Conservation (phyloP, 2,888 invertebrate species). For the Drosophila diplacantha region DNA sequence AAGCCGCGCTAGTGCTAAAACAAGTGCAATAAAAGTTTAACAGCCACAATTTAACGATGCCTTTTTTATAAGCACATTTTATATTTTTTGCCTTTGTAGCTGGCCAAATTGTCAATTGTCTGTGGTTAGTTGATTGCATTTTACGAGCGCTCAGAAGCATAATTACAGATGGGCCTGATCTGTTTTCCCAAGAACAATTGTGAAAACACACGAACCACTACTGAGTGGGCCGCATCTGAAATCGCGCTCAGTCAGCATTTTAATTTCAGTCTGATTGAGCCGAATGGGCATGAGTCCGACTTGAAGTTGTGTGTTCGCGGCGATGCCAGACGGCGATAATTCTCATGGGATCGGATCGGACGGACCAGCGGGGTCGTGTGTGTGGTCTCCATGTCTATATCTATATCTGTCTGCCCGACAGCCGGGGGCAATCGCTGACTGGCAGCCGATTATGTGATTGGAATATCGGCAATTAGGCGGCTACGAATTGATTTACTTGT, state of each 20-base stretch:
- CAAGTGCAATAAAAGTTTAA: conserved; percentile 34
- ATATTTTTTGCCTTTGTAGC: conserved; percentile 1
- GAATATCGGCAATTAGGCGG: conserved; percentile 68
- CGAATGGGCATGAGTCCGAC: conserved; percentile 48
- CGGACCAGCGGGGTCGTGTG: conserved; percentile 6
- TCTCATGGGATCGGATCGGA: conserved; percentile 32
- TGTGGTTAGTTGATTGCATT: conserved; percentile 51
- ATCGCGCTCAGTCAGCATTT: conserved; percentile 43
- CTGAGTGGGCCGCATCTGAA: conserved; percentile 35
- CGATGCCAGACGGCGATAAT: conserved; percentile 64
- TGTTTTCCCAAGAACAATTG: conserved; percentile 48
- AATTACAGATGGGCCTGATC: conserved; percentile 43
- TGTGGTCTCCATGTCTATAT: conserved; percentile 27
- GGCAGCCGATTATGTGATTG: conserved; percentile 66
- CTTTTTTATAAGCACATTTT: background rate
- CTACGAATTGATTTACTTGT: conserved; percentile 68
- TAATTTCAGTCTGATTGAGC: conserved; percentile 53
- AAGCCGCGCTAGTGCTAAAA: conserved; percentile 39
- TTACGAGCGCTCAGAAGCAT: conserved; percentile 44
- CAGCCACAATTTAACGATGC: conserved; percentile 32
- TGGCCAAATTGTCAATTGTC: conserved; percentile 37
- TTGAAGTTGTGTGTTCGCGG: conserved; percentile 21
- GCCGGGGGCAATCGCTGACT: conserved; percentile 50
- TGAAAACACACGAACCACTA: conserved; percentile 17
- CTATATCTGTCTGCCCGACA: conserved; percentile 28